phyloP scores from a whole-genome alignment of 2,113 vertebrate genomes.

The Otis tarda region DNA sequence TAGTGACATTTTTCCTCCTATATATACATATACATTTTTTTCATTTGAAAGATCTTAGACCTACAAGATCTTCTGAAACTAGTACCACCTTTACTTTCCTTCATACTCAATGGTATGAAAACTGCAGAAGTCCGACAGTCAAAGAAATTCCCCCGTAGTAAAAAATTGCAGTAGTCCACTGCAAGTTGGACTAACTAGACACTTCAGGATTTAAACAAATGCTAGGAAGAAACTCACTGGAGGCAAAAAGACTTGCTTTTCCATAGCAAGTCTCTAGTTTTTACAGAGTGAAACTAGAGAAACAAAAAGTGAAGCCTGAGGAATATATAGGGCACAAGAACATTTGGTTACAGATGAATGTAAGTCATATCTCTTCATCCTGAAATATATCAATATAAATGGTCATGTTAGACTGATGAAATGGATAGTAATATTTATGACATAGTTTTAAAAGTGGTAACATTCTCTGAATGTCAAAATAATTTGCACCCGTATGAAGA shows the following conservation, averaged over 20 bases:
- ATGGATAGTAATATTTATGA: neutral
- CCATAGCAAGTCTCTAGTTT: neutral
- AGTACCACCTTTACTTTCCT: neutral
- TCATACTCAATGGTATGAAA: neutral
- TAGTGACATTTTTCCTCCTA: neutral
- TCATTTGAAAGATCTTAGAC: neutral
- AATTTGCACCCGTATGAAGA: neutral
- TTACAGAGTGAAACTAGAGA: neutral
- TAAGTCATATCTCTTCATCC: neutral
- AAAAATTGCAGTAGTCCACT: neutral
- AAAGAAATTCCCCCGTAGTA: neutral
- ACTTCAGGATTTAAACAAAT: neutral
- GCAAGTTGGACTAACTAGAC: neutral
- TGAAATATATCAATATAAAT: neutral
- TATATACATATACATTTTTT: neutral
- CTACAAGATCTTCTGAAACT: neutral
- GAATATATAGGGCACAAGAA: neutral
- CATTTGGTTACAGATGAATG: neutral
- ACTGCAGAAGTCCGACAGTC: neutral
- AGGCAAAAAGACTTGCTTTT: no score
- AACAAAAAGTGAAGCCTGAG: neutral
- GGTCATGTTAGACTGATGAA: neutral
- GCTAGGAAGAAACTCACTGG: neutral
- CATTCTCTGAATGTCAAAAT: constrained; percentile 5
- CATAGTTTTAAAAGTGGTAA: neutral